Percentiles rank a stretch among this genome's conserved stretches.
Evolutionary conservation across 1,140 invertebrate genomes (phyloP).

Genomic region (Lerema accius): DNA sequence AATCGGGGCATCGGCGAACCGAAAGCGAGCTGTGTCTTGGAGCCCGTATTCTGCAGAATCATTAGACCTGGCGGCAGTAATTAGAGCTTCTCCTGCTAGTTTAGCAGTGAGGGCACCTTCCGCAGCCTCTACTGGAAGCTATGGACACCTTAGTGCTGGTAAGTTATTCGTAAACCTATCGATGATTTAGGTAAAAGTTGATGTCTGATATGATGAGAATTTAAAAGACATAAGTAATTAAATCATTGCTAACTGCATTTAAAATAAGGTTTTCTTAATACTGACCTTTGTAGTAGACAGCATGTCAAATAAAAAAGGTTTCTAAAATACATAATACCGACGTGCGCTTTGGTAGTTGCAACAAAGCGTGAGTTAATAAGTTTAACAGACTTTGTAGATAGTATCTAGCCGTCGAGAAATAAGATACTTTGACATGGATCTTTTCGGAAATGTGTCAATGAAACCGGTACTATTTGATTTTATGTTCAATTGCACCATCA

Average conservation of each 20-base stretch:
- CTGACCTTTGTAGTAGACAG: conserved; percentile 4
- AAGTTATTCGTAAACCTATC: conserved; percentile 47
- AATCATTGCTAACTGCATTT: neutral
- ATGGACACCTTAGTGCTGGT: conserved; percentile 96
- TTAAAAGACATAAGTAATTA: neutral
- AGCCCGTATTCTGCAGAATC: conserved; percentile 97
- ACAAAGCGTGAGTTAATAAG: neutral
- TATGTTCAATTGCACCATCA: neutral
- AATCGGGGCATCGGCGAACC: conserved; percentile 86
- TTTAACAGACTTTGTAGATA: neutral
- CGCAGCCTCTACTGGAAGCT: conserved; percentile 93
- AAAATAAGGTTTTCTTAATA: neutral
- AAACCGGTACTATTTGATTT: neutral
- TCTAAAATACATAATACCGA: neutral
- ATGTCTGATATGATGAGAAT: neutral
- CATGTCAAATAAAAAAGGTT: neutral
- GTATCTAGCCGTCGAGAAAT: neutral
- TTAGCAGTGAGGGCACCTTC: conserved; percentile 96
- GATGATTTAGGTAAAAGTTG: neutral
- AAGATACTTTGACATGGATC: neutral
- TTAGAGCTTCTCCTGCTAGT: conserved; percentile 96
- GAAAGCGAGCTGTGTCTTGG: conserved; percentile 96
- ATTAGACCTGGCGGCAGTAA: conserved; percentile 97
- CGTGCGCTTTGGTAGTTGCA: neutral
- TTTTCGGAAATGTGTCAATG: neutral